Evolutionary conservation across 1,140 invertebrate genomes (phyloP).

Genomic region (Teleogryllus occipitalis): DNA sequence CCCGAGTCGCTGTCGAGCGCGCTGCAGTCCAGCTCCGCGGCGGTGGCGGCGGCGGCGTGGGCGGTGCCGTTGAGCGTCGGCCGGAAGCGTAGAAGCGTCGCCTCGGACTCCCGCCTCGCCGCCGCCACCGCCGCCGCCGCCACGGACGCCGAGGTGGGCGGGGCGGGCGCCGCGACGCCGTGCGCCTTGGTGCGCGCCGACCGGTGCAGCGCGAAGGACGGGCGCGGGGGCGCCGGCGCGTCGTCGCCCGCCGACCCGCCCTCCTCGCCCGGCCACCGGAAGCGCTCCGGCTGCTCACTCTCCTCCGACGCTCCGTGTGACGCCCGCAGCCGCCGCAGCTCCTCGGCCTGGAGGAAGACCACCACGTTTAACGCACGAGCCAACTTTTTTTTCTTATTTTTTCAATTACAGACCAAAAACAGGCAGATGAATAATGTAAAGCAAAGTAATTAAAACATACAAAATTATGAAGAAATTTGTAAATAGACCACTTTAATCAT

Average conservation of each 20-base stretch:
- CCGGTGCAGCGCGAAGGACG: constrained; percentile 45
- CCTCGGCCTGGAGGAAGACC: constrained; percentile 25
- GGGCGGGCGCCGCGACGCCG: background rate
- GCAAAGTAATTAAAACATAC: no score
- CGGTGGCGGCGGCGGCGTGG: background rate
- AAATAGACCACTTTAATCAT: no score
- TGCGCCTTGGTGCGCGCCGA: constrained; percentile 44
- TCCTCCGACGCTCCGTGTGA: constrained; percentile 18
- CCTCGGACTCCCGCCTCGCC: background rate
- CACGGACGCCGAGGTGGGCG: background rate
- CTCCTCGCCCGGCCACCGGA: background rate
- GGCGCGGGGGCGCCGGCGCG: constrained; percentile 39
- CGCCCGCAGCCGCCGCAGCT: constrained; percentile 35
- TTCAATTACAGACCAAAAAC: no score
- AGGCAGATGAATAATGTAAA: no score
- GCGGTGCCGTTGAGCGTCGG: background rate
- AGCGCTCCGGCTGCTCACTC: background rate
- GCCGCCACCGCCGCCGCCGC: constrained; percentile 30
- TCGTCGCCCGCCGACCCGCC: background rate
- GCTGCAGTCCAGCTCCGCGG: background rate
- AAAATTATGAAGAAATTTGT: no score
- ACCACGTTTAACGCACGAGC: no score
- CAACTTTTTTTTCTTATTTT: no score
- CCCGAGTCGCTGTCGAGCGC: background rate
- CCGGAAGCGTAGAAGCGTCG: background rate